Percentiles rank a stretch among this genome's conserved stretches.
These are phyloP conservation scores for Rhinolophus sinicus DNA, from an alignment of 2,113 vertebrate genomes.

Conservation along the genomic window DNA sequence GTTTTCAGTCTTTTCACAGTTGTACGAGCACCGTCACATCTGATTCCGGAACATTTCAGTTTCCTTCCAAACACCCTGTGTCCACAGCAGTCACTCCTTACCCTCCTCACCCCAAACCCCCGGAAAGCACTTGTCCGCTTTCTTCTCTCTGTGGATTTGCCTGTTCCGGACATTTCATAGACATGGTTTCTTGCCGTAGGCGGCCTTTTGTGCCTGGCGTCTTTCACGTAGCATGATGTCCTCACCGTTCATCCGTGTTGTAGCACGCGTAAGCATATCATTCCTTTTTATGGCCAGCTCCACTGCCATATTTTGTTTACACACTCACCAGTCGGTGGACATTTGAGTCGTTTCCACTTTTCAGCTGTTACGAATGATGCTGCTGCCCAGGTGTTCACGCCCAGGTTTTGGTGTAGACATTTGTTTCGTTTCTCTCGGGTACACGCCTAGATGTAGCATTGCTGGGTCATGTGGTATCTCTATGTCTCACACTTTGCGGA, in stretches of 20 bases:
- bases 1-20: neutral
- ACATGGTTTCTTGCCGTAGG: rapidly evolving
- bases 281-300: neutral
- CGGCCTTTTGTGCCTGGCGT: neutral
- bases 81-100: neutral
- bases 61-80: rapidly evolving
- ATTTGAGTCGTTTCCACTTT: neutral
- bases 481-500: too few species aligned
- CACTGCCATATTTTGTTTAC: neutral
- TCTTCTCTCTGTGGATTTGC: neutral
- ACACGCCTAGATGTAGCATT: neutral
- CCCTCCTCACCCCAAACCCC: rapidly evolving
- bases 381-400: rapidly evolving
- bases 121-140: neutral
- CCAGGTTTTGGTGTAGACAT: neutral
- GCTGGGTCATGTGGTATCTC: neutral
- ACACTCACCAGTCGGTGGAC: neutral
- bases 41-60: neutral
- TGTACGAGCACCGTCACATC: too few species aligned
- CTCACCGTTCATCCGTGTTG: neutral
- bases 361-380: neutral
- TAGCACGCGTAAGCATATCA: neutral
- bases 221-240: neutral
- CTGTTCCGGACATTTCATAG: neutral
- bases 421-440: neutral